These are phyloP conservation scores for Arenaria interpres DNA, from an alignment of 2,113 vertebrate genomes.

Conservation along the genomic window DNA sequence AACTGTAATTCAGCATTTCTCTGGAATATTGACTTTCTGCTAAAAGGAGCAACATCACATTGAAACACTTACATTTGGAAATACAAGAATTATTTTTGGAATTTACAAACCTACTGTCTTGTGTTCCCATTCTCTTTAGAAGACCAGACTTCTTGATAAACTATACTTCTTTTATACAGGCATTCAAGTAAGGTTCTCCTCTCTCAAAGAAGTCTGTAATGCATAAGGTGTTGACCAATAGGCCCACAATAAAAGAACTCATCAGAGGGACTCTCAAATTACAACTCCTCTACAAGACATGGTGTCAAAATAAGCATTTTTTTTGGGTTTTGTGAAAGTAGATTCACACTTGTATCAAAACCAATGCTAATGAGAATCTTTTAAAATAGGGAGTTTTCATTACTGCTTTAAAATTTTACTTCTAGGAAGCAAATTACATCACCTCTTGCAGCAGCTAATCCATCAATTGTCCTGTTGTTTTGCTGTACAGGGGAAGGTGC, in stretches of 20 bases:
- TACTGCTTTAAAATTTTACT: not conserved
- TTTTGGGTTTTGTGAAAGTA: accelerated
- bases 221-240: not conserved
- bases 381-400: not conserved
- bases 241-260: not conserved
- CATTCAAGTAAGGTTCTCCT: not conserved
- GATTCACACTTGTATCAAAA: not conserved
- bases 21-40: not conserved
- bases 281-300: not conserved
- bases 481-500: not conserved
- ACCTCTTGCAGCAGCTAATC: not conserved
- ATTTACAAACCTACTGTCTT: not conserved
- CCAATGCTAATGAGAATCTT: not conserved
- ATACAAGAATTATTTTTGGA: not conserved
- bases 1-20: not conserved
- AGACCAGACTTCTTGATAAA: not conserved
- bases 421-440: not conserved
- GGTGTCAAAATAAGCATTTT: not conserved
- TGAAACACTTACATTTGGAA: not conserved
- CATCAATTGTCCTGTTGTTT: not conserved
- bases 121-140: not conserved
- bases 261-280: not conserved
- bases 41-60: not conserved
- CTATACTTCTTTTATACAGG: not conserved
- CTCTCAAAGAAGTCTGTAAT: not conserved